Conservation (phyloP, 2,888 invertebrate species). For the Labia minor region DNA sequence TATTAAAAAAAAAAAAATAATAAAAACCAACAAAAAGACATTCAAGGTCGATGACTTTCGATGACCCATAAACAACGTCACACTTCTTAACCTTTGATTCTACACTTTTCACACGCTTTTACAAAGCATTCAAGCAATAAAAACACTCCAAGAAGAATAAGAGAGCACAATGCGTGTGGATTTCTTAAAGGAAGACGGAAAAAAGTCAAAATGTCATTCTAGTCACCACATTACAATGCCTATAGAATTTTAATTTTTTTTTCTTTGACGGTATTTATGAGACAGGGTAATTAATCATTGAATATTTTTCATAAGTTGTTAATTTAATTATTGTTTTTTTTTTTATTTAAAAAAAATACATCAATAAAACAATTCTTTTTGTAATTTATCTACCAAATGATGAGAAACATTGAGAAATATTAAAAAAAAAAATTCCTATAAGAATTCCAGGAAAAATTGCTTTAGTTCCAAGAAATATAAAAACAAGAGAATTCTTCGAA, state of each 20-base stretch:
- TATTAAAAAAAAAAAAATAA: no score
- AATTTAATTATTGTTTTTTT: no score
- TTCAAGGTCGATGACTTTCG: constrained; percentile 3
- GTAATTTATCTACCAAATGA: no score
- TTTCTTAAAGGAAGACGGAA: not conserved
- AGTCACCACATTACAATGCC: not conserved
- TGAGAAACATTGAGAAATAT: no score
- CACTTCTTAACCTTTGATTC: constrained; percentile 7
- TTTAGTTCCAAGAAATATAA: no score
- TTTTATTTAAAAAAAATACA: no score
- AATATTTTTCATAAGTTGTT: no score
- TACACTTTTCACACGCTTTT: not conserved
- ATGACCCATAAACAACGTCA: constrained; percentile 13
- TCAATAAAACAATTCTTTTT: no score
- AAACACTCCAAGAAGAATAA: not conserved
- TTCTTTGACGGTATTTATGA: not conserved
- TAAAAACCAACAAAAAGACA: not conserved
- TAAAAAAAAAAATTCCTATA: no score
- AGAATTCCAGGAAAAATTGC: no score
- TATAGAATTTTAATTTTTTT: not conserved
- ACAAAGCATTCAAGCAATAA: not conserved
- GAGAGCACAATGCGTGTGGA: not conserved
- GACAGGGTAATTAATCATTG: not conserved
- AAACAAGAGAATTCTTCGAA: no score
- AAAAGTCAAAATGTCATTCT: not conserved